These are phyloP conservation scores for Branchellion lobata DNA, from an alignment of 2,888 invertebrate species.

Conservation along the genomic window DNA sequence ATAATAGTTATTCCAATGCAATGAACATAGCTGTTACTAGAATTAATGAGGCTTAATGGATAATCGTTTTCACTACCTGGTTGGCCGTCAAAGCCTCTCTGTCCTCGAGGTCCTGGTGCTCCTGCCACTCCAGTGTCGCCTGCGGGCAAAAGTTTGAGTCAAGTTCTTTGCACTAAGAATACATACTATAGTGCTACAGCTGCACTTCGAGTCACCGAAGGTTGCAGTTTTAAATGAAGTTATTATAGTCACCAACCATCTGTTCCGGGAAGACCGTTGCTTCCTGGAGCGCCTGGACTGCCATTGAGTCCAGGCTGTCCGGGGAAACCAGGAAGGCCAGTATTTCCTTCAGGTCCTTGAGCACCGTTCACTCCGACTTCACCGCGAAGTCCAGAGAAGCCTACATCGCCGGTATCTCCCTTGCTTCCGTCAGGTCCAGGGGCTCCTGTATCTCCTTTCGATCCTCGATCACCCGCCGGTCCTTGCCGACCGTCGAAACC, in stretches of 20 bases:
- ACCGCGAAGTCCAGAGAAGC: background rate
- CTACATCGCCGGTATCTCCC: background rate
- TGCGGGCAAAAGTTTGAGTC: background rate
- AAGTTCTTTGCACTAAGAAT: background rate
- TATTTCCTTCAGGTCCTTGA: constrained; percentile 4
- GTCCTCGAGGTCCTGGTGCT: background rate
- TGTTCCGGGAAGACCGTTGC: background rate
- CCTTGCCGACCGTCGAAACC: constrained; percentile 17
- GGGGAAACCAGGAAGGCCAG: constrained; percentile 23
- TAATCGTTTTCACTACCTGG: background rate
- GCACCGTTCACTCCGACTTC: background rate
- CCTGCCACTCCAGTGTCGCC: background rate
- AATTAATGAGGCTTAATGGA: no score
- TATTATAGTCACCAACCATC: background rate
- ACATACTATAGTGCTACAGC: no score
- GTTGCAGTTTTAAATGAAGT: background rate
- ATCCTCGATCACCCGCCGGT: background rate
- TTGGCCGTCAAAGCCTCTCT: background rate
- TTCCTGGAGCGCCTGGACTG: constrained; percentile 37
- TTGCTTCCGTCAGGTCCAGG: background rate
- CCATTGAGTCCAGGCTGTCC: constrained; percentile 35
- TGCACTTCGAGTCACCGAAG: no score
- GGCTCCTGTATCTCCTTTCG: background rate
- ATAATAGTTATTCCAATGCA: no score
- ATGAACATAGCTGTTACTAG: no score